These are phyloP conservation scores for Furcula furcula DNA, from an alignment of 2,888 invertebrate genomes.

Conservation along the genomic window DNA sequence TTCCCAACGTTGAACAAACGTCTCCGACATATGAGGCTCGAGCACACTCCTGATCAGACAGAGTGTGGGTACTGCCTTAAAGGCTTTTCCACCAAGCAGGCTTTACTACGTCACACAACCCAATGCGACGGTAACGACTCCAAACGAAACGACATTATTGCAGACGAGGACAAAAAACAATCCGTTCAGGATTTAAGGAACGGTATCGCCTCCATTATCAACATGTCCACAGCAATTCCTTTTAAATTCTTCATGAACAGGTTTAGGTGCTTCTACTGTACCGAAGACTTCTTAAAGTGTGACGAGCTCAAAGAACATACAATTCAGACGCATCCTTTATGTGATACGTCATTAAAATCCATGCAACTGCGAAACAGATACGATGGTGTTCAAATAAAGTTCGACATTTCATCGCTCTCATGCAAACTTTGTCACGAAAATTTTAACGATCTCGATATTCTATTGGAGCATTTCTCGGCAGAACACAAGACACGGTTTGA, in stretches of 20 bases:
- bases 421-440: conserved; percentile 51
- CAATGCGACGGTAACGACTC: conserved; percentile 39
- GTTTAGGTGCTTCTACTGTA: conserved; percentile 67
- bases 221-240: conserved; percentile 62
- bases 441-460: conserved; percentile 36
- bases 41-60: conserved; percentile 40
- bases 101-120: conserved; percentile 52
- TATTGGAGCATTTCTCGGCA: conserved; percentile 45
- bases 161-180: conserved; percentile 35
- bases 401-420: conserved; percentile 52
- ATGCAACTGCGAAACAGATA: conserved; percentile 55
- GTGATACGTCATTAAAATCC: conserved; percentile 51
- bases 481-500: conserved; percentile 46
- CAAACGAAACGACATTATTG: conserved; percentile 15
- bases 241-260: conserved; percentile 62
- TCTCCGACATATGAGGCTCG: conserved; percentile 54
- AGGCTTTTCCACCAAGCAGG: conserved; percentile 49
- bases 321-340: conserved; percentile 49
- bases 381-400: conserved; percentile 56
- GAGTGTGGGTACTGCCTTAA: conserved; percentile 58
- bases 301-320: conserved; percentile 58
- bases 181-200: conserved; percentile 47
- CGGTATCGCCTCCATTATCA: conserved; percentile 54
- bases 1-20: conserved; percentile 49
- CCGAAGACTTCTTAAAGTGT: conserved; percentile 56